Base-by-base conservation (phyloP, 2,113 vertebrate species). In the Thalassarche chlororhynchos region DNA sequence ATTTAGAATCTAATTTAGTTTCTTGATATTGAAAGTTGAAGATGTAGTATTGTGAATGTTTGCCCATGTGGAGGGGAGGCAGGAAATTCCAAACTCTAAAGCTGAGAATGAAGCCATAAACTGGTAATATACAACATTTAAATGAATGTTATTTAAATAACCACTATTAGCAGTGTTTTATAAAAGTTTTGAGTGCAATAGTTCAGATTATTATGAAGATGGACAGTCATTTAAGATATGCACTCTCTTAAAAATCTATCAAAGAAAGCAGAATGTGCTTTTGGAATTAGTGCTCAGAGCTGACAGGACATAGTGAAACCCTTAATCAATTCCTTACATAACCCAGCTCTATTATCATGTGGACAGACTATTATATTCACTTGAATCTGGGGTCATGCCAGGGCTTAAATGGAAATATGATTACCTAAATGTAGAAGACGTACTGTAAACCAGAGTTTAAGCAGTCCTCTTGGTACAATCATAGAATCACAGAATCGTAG, bases 251-350 rank as follows among this genome's bases (percentile, higher is more conserved):
- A 85, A 90, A 86, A 72, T 90, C 38, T 49, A 13, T 75, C 65
- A 92, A 84, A 91, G 54, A 61, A 70, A 92, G 60, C n/a, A 81
- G 36, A 91, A 89, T n/a, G 36, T 46, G 46, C 17, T 87, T 84
- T 87, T 46, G 18, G 61, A 96, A 82, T 89, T 96, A 87, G 57
- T 8, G 12, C 10, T 72, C 19, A 29, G 52, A 89, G 47, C 34
- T 91, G 55, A 87, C 52, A 95, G 74, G 36, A 61, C 18, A 44
- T 36, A 57, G 34, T 26, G 68, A 93, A 85, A 80, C 26, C 32
- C 31, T 84, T 87, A 95, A 95, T 92, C 14, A 87, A 68, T 91
- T 79, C 14, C 34, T 94, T 97, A 84, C 61, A 29, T 90, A 93
- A 95, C 34, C 38, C 38, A 52, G 44, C 13, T 75, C 64, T 83